Percentiles rank a stretch among this genome's conserved stretches.
These are phyloP conservation scores for Isaurus tuberculatus DNA, from an alignment of 92 coral and sea anemone genomes.

Conservation along the genomic window DNA sequence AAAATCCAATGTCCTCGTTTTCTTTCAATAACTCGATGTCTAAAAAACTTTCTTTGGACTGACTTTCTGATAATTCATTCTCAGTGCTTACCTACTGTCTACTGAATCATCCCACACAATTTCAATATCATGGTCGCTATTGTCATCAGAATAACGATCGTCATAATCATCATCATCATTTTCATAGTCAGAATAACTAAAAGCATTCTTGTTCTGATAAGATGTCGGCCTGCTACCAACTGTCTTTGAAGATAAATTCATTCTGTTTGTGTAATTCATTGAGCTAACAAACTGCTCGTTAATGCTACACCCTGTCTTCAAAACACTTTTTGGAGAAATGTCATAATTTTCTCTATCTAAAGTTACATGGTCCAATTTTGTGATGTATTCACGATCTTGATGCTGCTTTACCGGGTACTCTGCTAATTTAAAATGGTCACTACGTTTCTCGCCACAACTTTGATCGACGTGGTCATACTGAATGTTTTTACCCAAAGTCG, in stretches of 20 bases:
- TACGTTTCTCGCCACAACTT: not conserved
- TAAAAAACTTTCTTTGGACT: not conserved
- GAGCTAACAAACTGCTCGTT: constrained; percentile 31
- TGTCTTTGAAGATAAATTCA: not conserved
- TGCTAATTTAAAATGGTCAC: constrained; percentile 3
- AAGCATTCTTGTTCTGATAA: constrained; percentile 10
- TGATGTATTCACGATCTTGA: constrained; percentile 1
- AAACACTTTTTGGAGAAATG: not conserved
- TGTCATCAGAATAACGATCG: not conserved
- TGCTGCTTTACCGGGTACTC: not conserved
- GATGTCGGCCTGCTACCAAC: not conserved
- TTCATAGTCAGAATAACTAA: constrained; percentile 47
- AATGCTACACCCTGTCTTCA: constrained; percentile 4
- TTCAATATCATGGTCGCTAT: not conserved
- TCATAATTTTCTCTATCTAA: constrained; percentile 15
- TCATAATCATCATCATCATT: constrained; percentile 3
- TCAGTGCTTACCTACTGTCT: constrained; percentile 26
- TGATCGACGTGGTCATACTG: not conserved
- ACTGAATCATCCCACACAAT: constrained; percentile 13
- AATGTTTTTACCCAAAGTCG: not conserved
- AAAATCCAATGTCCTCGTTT: not conserved
- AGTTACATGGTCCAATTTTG: not conserved
- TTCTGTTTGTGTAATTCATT: constrained; percentile 22
- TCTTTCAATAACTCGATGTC: not conserved
- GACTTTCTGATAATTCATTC: not conserved